Conservation (phyloP, 1,140 invertebrate species). For the Colletes gigas region DNA sequence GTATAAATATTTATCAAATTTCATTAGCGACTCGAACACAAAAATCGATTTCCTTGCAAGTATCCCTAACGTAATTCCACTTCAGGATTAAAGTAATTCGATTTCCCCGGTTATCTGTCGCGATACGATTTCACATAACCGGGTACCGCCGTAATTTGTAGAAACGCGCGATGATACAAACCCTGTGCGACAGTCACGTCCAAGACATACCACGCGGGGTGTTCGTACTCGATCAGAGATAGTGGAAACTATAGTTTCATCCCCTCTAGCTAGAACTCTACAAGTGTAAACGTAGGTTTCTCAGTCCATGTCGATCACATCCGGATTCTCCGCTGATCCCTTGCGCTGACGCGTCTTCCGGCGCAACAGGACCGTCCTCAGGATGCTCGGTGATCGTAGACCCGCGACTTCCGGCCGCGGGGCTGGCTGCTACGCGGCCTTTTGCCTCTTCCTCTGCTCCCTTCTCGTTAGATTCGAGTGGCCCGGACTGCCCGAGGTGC, state of each 20-base stretch:
- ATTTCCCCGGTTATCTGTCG: no score
- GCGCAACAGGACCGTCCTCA: constrained; percentile 75
- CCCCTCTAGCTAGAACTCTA: constrained; percentile 30
- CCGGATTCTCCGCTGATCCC: constrained; percentile 71
- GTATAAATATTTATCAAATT: no score
- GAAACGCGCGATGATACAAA: no score
- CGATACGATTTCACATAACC: no score
- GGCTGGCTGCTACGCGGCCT: constrained; percentile 81
- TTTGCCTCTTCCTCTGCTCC: constrained; percentile 83
- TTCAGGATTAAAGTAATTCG: no score
- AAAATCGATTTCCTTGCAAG: no score
- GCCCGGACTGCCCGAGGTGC: constrained; percentile 46
- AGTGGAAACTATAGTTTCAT: constrained; percentile 9
- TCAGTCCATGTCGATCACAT: constrained; percentile 64
- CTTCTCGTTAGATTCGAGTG: constrained; percentile 70
- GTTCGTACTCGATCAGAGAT: constrained; percentile 17
- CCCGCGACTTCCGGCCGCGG: constrained; percentile 78
- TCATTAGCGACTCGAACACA: no score
- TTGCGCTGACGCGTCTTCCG: constrained; percentile 72
- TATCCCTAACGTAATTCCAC: no score
- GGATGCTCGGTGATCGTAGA: constrained; percentile 71
- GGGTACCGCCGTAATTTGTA: no score
- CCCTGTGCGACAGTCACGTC: not conserved
- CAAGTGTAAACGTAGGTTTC: constrained; percentile 47
- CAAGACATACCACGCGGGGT: constrained; percentile 32